Conservation (phyloP, 2,797 vertebrate species). For the Spatula versicolor region DNA sequence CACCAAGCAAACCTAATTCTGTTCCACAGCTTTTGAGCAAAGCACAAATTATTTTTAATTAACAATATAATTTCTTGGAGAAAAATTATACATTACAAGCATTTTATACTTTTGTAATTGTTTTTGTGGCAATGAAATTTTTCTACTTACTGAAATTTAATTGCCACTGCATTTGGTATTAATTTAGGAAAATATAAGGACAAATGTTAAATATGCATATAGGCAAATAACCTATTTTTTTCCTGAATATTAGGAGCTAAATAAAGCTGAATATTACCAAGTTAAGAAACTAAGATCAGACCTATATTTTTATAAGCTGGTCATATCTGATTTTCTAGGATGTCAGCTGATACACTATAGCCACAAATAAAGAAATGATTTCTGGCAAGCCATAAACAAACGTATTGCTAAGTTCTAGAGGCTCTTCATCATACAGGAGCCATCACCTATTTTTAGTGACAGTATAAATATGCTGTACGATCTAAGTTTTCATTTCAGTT, state of each 20-base stretch:
- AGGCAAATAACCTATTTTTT: background rate
- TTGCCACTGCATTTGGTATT: background rate
- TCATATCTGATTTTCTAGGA: background rate
- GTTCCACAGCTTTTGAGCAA: background rate
- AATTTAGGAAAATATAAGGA: background rate
- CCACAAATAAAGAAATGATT: background rate
- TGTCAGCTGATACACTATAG: background rate
- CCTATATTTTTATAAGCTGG: background rate
- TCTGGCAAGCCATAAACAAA: background rate
- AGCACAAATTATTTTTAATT: background rate
- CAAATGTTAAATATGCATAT: background rate
- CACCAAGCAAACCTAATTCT: background rate
- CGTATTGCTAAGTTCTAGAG: accelerated
- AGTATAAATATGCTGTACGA: background rate
- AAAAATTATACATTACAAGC: background rate
- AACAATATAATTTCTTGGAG: background rate
- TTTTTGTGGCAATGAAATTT: background rate
- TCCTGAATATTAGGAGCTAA: background rate
- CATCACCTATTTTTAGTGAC: background rate
- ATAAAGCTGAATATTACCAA: background rate
- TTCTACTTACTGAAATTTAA: background rate
- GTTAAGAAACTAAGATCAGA: background rate
- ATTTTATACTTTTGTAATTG: background rate
- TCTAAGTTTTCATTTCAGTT: background rate
- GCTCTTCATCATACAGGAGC: background rate